Conservation (phyloP, 1,140 invertebrate genomes). For the Hirudo medicinalis region DNA sequence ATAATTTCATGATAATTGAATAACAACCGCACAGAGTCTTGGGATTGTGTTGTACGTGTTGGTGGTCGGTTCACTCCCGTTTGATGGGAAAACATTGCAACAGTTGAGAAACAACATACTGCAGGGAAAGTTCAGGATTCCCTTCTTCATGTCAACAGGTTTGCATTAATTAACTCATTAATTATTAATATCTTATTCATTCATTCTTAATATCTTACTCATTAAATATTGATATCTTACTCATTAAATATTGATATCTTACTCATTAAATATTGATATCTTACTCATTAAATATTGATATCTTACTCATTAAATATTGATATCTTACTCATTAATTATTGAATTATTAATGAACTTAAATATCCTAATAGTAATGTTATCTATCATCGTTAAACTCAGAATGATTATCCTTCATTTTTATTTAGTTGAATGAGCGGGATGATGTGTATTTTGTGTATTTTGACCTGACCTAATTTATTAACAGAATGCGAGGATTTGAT, state of each 20-base stretch:
- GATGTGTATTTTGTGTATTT: constrained; percentile 46
- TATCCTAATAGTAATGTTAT: no score
- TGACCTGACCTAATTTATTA: constrained; percentile 17
- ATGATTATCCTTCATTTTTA: background rate
- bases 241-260: background rate
- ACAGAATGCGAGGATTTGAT: constrained; percentile 80
- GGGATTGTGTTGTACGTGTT: constrained; percentile 85
- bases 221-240: background rate
- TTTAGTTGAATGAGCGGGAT: constrained; percentile 54
- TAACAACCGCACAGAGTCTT: constrained; percentile 54
- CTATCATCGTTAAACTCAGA: background rate
- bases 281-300: no score
- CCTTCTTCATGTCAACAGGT: constrained; percentile 84
- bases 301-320: no score
- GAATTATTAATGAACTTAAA: no score
- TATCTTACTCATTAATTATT: no score
- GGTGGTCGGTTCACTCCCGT: constrained; percentile 71
- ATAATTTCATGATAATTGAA: no score
- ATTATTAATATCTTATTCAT: background rate
- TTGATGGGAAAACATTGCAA: constrained; percentile 73
- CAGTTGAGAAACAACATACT: constrained; percentile 65
- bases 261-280: background rate
- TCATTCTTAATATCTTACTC: background rate
- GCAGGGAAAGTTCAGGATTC: constrained; percentile 73
- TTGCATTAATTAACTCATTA: constrained; percentile 28